Evolutionary conservation across 2,888 invertebrate genomes (phyloP).

Genomic region (Drosophila helvetica): DNA sequence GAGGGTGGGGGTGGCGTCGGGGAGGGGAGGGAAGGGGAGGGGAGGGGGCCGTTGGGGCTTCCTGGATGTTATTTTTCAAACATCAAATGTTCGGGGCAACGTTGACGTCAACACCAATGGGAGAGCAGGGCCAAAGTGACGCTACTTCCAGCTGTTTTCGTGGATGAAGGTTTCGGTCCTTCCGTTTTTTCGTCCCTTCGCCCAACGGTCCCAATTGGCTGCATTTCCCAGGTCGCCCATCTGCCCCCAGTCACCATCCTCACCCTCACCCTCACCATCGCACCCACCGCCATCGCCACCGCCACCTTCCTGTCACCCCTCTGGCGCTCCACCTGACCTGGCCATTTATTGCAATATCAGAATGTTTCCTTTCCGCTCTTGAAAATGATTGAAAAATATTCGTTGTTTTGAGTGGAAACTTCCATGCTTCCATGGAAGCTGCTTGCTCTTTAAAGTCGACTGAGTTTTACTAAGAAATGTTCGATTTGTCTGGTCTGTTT

Average conservation of each 20-base stretch:
- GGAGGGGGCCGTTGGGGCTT: not conserved
- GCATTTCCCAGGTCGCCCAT: slow-evolving; percentile 41
- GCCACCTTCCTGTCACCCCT: not conserved
- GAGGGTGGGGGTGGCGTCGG: too few relatives aligned
- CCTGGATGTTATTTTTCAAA: slow-evolving; percentile 48
- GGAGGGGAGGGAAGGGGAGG: not conserved
- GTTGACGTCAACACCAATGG: slow-evolving; percentile 54
- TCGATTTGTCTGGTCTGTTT: slow-evolving; percentile 14
- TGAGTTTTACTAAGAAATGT: not conserved
- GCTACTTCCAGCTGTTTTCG: slow-evolving; percentile 44
- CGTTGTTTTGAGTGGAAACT: slow-evolving; percentile 23
- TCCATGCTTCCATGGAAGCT: too few relatives aligned
- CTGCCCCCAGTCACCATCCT: not conserved
- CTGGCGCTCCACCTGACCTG: slow-evolving; percentile 22
- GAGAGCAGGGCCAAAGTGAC: slow-evolving; percentile 42
- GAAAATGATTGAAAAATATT: slow-evolving; percentile 71
- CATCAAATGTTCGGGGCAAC: slow-evolving; percentile 46
- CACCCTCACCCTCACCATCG: too few relatives aligned
- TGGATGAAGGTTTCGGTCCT: slow-evolving; percentile 23
- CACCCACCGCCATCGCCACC: not conserved
- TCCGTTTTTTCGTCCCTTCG: slow-evolving; percentile 20
- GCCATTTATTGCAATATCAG: slow-evolving; percentile 48
- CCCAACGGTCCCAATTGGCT: slow-evolving; percentile 54
- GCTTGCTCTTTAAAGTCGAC: slow-evolving; percentile 15
- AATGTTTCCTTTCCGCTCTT: slow-evolving; percentile 50